Evolutionary conservation across 1,140 invertebrate species (phyloP).

Genomic region (Rhizoglyphus robini): DNA sequence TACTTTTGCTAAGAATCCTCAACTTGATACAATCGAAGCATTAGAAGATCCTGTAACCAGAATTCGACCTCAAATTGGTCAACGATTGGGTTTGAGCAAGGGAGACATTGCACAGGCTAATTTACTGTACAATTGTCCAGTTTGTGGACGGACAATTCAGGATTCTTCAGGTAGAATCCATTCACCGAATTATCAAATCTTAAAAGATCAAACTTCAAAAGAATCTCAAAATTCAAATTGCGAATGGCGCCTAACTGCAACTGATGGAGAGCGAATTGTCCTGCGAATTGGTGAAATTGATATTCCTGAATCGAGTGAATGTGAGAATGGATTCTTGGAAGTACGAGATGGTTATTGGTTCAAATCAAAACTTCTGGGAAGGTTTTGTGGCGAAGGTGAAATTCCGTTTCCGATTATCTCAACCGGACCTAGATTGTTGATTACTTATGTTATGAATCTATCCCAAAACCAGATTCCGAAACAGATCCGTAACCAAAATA

Average conservation of each 20-base stretch:
- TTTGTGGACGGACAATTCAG: slow-evolving; percentile 86
- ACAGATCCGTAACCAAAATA: too few relatives aligned
- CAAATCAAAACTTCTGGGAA: slow-evolving; percentile 61
- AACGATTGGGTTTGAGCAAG: slow-evolving; percentile 70
- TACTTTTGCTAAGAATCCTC: slow-evolving; percentile 90
- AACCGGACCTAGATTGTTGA: slow-evolving; percentile 62
- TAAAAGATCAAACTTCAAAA: slow-evolving; percentile 35
- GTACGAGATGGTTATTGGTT: slow-evolving; percentile 86
- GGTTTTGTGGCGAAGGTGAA: slow-evolving; percentile 61
- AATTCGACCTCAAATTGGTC: slow-evolving; percentile 88
- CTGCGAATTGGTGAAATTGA: slow-evolving; percentile 81
- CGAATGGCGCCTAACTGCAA: slow-evolving; percentile 92
- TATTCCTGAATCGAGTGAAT: slow-evolving; percentile 52
- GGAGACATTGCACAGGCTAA: slow-evolving; percentile 94
- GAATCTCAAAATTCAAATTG: slow-evolving; percentile 65
- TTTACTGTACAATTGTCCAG: slow-evolving; percentile 82
- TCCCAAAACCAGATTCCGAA: too few relatives aligned
- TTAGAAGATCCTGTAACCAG: slow-evolving; percentile 52
- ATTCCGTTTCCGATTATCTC: slow-evolving; percentile 56
- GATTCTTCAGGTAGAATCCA: slow-evolving; percentile 67
- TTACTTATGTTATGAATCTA: slow-evolving; percentile 57
- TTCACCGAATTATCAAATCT: slow-evolving; percentile 48
- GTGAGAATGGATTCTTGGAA: slow-evolving; percentile 76
- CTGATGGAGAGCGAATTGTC: slow-evolving; percentile 84
- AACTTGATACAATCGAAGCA: slow-evolving; percentile 85